Base-by-base conservation (phyloP, 2,888 invertebrate genomes). In the Parnassius apollo region DNA sequence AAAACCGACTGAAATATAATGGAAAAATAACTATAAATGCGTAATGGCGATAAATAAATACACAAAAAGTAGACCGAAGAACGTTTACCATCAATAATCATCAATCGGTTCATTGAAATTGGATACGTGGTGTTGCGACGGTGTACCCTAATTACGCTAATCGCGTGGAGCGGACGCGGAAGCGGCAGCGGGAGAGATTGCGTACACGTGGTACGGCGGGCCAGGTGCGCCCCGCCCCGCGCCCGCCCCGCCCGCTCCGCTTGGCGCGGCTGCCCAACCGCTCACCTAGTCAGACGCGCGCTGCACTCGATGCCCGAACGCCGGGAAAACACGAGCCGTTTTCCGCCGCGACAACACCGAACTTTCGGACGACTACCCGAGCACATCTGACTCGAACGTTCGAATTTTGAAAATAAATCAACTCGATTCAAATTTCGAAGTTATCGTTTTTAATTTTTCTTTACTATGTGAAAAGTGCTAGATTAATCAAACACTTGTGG, bases 251-350 rank as follows among this genome's bases (percentile, higher is more conserved):
- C 65, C 64, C 77, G 78, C 82, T 68, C 72, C 68, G 71, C 72
- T 71, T 71, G 63, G 11, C 10, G 9, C 49, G 66, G 46, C 54
- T 42, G 57, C 58, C 75, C 78, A 77, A 76, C 78, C 84, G 82
- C 82, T 85, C 83, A 85, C 86, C 84, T 85, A 82, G 75, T 79
- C 81, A 84, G 83, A 84, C 83, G 85, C 86, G 85, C 85, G 83
- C 87, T 85, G 85, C 88, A 90, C 86, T 90, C 89, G 86, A 88
- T 88, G 90, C 86, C 80, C 84, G 91, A 86, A 86, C 85, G 89
- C 88, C 86, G 91, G 89, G 88, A 88, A 91, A 91, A 87, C 83
- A 88, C 86, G 85, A 86, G 81, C 80, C 83, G 86, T 86, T 90
- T 89, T 89, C 87, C 89, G 81, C 79, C 86, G 88, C 86, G 88